Evolutionary conservation across 1,140 invertebrate species (phyloP).

Genomic region (Ganaspis sp.): DNA sequence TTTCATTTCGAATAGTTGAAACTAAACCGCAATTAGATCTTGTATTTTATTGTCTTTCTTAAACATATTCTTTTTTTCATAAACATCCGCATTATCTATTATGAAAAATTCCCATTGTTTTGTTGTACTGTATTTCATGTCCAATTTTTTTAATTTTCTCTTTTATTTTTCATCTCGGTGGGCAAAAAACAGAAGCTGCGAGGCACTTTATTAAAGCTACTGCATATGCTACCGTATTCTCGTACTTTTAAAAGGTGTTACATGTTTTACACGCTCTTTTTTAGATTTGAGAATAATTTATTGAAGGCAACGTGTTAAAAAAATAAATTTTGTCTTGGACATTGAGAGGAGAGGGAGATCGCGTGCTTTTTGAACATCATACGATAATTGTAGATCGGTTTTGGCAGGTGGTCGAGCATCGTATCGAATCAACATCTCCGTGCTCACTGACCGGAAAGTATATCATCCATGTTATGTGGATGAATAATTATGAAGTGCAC

Average conservation of each 20-base stretch:
- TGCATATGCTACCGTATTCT: not conserved
- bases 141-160: no score
- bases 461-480: conserved; percentile 22
- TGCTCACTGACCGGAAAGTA: conserved; percentile 15
- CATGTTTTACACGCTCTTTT: not conserved
- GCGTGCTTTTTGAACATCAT: conserved; percentile 22
- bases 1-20: no score
- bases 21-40: no score
- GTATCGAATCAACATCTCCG: conserved; percentile 8
- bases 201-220: no score
- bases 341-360: not conserved
- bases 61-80: no score
- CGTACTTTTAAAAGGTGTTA: not conserved
- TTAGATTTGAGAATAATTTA: not conserved
- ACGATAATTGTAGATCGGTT: conserved; percentile 14
- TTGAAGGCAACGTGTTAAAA: not conserved
- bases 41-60: no score
- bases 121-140: no score
- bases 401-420: conserved; percentile 30
- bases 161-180: no score
- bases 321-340: conserved; percentile 6
- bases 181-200: no score
- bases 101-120: no score
- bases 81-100: no score
- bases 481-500: conserved; percentile 22